phyloP scores from a whole-genome alignment of 2,113 vertebrate species.

The Hyla sarda region DNA sequence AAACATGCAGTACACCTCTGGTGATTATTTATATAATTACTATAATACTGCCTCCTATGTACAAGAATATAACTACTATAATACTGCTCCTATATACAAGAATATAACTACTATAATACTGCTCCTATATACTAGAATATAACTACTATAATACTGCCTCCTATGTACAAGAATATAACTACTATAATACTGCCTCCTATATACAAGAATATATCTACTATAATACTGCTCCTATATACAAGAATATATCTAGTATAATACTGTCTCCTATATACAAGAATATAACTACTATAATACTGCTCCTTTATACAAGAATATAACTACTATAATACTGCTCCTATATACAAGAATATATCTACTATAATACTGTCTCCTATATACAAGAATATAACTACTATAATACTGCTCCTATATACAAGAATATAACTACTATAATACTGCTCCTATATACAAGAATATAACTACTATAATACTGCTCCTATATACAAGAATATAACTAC shows the following conservation, averaged over 20 bases:
- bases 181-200: no score
- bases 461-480: no score
- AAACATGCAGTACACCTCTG: not conserved
- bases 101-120: not conserved
- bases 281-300: not conserved
- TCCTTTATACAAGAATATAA: not conserved
- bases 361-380: no score
- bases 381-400: not conserved
- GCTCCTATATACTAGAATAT: no score
- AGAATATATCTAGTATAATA: not conserved
- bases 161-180: no score
- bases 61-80: not conserved
- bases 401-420: not conserved
- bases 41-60: no score
- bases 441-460: no score
- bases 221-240: no score
- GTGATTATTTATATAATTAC: no score
- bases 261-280: not conserved
- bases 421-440: not conserved
- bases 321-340: constrained; percentile 3
- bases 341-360: not conserved
- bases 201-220: no score
- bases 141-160: no score
- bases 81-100: not conserved
- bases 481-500: no score